These are phyloP conservation scores for Ligdia adustata DNA, from an alignment of 2,888 invertebrate species.

Conservation along the genomic window DNA sequence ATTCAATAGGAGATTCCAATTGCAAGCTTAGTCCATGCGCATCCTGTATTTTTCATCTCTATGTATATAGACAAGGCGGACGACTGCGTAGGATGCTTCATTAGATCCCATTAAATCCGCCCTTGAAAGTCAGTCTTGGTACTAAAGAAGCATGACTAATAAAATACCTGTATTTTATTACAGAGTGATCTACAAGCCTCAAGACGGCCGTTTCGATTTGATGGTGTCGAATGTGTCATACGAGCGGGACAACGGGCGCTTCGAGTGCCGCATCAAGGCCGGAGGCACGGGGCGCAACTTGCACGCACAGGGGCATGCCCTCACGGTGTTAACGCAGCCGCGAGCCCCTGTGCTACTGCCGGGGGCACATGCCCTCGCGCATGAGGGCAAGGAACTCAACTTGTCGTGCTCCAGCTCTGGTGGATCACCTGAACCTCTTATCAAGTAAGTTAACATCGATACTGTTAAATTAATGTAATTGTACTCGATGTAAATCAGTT, in stretches of 20 bases:
- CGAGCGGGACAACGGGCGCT: slow-evolving; percentile 95
- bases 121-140: no score
- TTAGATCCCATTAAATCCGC: no score
- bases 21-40: no score
- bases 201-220: slow-evolving; percentile 94
- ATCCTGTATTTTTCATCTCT: no score
- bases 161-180: no score
- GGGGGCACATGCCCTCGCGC: slow-evolving; percentile 89
- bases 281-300: slow-evolving; percentile 92
- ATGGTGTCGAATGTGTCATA: slow-evolving; percentile 95
- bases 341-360: slow-evolving; percentile 91
- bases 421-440: slow-evolving; percentile 95
- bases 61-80: no score
- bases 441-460: slow-evolving; percentile 89
- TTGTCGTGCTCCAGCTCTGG: slow-evolving; percentile 92
- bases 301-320: slow-evolving; percentile 91
- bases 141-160: no score
- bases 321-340: slow-evolving; percentile 94
- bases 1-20: no score
- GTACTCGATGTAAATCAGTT: no score
- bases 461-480: no score
- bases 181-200: slow-evolving; percentile 91
- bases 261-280: slow-evolving; percentile 94
- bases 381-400: slow-evolving; percentile 91
- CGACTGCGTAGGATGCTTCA: no score